Base-by-base conservation (phyloP, 2,888 invertebrate genomes). In the Sarcophaga caerulescens region DNA sequence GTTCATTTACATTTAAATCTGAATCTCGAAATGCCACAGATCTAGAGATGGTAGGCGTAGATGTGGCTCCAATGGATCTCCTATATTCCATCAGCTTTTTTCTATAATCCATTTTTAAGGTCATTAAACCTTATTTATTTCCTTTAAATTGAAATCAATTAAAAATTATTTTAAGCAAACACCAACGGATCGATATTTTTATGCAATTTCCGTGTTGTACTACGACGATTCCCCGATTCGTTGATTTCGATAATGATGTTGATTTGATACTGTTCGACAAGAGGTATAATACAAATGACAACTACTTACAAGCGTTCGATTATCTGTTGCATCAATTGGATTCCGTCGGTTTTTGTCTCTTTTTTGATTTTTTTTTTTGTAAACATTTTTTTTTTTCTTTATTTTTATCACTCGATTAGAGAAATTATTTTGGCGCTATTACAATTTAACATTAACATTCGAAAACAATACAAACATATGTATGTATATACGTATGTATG, bases 31-130 rank as follows among this genome's bases (percentile, higher is more conserved):
- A 84, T 17, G 74, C 81, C 17, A 86, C 84, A 4, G 77, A 60
- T 78, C 81, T 84, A 17, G 66, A 10, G 21, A 21, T 52, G 52
- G 17, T 5, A 52, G 52, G 17, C 17, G 52, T 52, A 17, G 71
- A 59, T 35, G 47, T 71, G 11, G 65, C 68, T 23, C 70, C 63
- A 75, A 86, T 84, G 21, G 84, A 84, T 44, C 78, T 86, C 71
- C 84, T 84, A 35, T 86, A 86, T 14, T 81, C 84, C 75, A 75
- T 75, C 44, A 86, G 45, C 25, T 66, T 81, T 70, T 82, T 86
- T 70, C 78, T 84, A 60, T 84, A 86, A 70, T 86, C 86, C 23
- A 60, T 70, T 69, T 12, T 75, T 66, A 71, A 65, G 35, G 69
- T 75, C 74, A 86, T 83, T 76, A 11, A 21, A 17, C 19, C 65